Conservation (phyloP, 2,113 vertebrate genomes). For the Hippopotamus amphibius region DNA sequence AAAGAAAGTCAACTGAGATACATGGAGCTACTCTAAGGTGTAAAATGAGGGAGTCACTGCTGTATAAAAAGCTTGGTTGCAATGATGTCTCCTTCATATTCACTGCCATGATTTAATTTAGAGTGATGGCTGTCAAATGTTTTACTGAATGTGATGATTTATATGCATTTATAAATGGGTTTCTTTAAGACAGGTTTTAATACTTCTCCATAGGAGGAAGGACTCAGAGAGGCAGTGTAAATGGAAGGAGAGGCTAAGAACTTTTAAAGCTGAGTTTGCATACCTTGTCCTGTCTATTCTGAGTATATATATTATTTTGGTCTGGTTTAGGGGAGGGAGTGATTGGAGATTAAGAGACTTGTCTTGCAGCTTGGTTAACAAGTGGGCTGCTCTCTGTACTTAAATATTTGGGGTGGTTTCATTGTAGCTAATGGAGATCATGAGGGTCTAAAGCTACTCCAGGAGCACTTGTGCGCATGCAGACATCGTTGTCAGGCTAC, state of each 20-base stretch:
- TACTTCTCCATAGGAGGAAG: neutral
- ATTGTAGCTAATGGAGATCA: neutral
- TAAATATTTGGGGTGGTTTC: neutral
- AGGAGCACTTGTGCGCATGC: neutral
- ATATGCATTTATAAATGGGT: neutral
- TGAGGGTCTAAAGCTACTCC: neutral
- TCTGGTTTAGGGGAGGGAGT: neutral
- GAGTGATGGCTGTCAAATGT: neutral
- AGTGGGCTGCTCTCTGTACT: neutral
- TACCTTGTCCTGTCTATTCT: neutral
- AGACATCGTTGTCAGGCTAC: neutral
- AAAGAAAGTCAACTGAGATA: constrained; percentile 37
- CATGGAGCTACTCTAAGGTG: neutral
- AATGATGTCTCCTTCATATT: neutral
- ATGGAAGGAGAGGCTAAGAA: neutral
- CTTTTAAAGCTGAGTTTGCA: neutral
- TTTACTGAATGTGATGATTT: neutral
- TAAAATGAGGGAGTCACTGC: neutral
- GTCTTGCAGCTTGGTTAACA: neutral
- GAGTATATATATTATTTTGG: neutral
- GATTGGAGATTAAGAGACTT: neutral
- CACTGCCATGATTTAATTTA: constrained; percentile 35
- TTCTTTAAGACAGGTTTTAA: neutral
- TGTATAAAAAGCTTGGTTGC: neutral
- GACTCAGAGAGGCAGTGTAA: neutral